Evolutionary conservation across 2,888 invertebrate species (phyloP).

Genomic region (Teinopalpus imperialis): DNA sequence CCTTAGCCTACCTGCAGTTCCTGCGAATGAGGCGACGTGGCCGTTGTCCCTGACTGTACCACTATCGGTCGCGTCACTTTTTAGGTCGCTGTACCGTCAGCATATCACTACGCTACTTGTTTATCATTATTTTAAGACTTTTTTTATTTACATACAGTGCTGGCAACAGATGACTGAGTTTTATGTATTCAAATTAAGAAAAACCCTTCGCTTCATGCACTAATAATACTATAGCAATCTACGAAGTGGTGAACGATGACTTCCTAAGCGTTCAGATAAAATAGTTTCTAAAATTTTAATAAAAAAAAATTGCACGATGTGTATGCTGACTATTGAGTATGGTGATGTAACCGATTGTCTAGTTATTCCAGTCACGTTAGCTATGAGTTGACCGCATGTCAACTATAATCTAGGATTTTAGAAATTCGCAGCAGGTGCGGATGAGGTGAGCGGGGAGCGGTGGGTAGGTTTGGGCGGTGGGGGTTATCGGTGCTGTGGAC

Average conservation of each 20-base stretch:
- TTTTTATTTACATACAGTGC: no score
- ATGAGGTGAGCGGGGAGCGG: conserved; percentile 33
- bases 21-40: conserved; percentile 79
- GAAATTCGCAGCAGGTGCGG: conserved; percentile 78
- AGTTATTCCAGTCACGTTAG: conserved; percentile 63
- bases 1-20: conserved; percentile 81
- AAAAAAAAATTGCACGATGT: background rate
- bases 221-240: no score
- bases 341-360: conserved; percentile 61
- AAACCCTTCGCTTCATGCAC: no score
- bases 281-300: no score
- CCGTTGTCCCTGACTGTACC: conserved; percentile 78
- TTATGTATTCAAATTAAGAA: no score
- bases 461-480: conserved; percentile 31
- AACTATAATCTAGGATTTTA: conserved; percentile 79
- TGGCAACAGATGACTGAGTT: no score
- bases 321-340: conserved; percentile 39
- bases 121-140: conserved; percentile 26
- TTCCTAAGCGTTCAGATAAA: no score
- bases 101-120: conserved; percentile 33
- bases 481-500: conserved; percentile 51
- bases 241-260: no score
- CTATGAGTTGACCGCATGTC: conserved; percentile 64
- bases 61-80: conserved; percentile 75
- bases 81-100: conserved; percentile 73